A percentile compares a stretch with the other conserved stretches of the same genome.
Conservation (phyloP, 2,797 vertebrate genomes). For the Caiman crocodilus region DNA sequence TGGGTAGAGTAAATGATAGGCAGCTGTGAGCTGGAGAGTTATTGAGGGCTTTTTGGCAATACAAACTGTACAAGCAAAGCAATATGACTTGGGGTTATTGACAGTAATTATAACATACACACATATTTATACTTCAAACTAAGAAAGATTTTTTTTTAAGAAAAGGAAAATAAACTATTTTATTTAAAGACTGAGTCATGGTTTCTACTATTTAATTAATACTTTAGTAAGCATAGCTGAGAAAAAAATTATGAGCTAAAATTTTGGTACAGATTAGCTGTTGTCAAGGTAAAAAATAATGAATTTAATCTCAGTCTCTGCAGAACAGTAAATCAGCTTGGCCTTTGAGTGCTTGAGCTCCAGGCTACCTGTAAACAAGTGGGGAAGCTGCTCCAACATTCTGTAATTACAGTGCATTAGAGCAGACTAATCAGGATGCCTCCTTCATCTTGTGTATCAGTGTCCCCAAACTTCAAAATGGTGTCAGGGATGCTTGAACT, state of each 20-base stretch:
- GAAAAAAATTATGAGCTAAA: neutral
- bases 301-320: neutral
- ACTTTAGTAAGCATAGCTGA: neutral
- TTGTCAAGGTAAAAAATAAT: neutral
- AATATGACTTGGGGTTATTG: slow-evolving; percentile 5
- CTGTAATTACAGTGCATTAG: too few relatives aligned
- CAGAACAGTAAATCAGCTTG: neutral
- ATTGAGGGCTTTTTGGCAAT: neutral
- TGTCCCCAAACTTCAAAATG: too few relatives aligned
- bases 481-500: too few relatives aligned
- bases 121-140: slow-evolving; percentile 34
- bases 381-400: too few relatives aligned
- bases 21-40: slow-evolving; percentile 43
- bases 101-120: slow-evolving; percentile 47
- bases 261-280: neutral
- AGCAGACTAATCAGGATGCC: too few relatives aligned
- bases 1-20: slow-evolving; percentile 58
- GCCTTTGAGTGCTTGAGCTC: neutral
- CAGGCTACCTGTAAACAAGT: too few relatives aligned
- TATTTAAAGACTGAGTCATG: neutral
- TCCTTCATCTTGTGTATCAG: too few relatives aligned
- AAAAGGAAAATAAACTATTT: neutral
- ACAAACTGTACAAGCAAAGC: slow-evolving; percentile 21
- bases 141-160: neutral
- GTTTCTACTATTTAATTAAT: slow-evolving; percentile 34